Conservation (phyloP, 2,113 vertebrate species). For the Dermatemys mawii region DNA sequence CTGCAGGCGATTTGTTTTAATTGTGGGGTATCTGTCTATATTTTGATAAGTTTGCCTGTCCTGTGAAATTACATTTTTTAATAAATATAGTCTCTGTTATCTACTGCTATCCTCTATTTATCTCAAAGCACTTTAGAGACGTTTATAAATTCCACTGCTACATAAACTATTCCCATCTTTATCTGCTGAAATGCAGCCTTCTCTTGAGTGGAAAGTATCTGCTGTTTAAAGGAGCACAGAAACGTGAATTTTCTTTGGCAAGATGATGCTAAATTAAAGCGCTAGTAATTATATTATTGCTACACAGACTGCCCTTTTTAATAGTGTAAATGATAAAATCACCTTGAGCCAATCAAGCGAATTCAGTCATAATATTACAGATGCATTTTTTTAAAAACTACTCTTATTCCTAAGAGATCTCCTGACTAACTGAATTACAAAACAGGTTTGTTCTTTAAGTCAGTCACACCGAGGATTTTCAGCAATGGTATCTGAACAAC, state of each 20-base stretch:
- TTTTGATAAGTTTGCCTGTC: neutral
- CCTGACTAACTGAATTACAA: neutral
- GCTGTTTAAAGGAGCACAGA: neutral
- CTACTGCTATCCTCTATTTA: rapidly evolving
- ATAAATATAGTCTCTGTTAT: neutral
- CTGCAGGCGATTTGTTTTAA: neutral
- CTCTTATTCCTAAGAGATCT: neutral
- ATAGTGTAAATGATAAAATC: neutral
- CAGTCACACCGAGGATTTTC: neutral
- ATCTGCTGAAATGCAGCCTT: neutral
- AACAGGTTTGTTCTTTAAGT: neutral
- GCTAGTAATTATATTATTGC: neutral
- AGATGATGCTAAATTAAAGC: neutral
- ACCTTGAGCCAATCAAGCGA: neutral
- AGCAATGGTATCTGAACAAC: neutral
- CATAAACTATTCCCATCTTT: neutral
- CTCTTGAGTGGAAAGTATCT: neutral
- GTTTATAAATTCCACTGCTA: neutral
- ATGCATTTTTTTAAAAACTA: neutral
- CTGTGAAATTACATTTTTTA: neutral
- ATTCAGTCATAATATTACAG: rapidly evolving
- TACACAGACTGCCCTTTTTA: neutral
- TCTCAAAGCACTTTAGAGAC: neutral
- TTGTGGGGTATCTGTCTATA: neutral
- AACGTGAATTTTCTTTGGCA: neutral